Evolutionary conservation across 1,140 invertebrate species (phyloP).

Genomic region (Venturia canescens): DNA sequence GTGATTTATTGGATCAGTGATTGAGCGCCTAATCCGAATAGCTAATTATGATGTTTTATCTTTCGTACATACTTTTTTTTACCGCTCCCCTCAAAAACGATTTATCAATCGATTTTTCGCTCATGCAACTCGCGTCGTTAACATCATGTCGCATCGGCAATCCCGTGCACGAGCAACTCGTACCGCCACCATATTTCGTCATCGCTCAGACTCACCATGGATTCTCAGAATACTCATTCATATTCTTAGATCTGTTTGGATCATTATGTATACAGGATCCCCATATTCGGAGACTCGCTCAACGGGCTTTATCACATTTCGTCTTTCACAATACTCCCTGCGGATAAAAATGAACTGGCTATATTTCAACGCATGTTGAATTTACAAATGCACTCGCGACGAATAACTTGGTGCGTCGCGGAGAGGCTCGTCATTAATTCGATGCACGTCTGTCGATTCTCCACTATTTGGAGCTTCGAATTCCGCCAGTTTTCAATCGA

Average conservation of each 20-base stretch:
- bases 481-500: no score
- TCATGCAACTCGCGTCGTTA: background rate
- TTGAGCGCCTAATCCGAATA: background rate
- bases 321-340: background rate
- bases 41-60: background rate
- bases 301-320: background rate
- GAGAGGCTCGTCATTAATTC: no score
- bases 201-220: background rate
- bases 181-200: background rate
- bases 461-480: no score
- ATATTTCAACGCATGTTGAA: no score
- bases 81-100: background rate
- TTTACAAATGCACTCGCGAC: no score
- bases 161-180: background rate
- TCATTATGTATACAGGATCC: background rate
- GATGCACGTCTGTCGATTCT: no score
- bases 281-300: background rate
- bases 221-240: background rate
- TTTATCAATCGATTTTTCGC: constrained; percentile 1
- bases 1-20: background rate
- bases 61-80: constrained; percentile 4
- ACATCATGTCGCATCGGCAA: background rate
- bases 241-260: background rate
- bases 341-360: background rate
- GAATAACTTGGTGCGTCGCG: no score